These are phyloP conservation scores for Achlya flavicornis DNA, from an alignment of 2,888 invertebrate species.

Conservation along the genomic window DNA sequence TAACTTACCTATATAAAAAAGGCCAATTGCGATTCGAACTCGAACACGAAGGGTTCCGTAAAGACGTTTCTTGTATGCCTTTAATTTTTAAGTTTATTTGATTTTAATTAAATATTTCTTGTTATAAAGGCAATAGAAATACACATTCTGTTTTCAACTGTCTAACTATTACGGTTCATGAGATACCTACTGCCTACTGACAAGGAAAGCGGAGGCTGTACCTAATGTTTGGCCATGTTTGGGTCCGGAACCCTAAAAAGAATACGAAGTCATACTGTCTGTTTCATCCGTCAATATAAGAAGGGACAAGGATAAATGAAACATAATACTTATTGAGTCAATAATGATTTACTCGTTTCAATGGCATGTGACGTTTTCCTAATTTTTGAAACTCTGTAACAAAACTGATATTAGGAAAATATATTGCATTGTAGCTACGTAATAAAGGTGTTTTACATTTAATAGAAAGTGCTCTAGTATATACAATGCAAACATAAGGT, in stretches of 20 bases:
- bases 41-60: too few relatives aligned
- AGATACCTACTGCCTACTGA: too few relatives aligned
- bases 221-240: too few relatives aligned
- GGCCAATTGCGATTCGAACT: too few relatives aligned
- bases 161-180: too few relatives aligned
- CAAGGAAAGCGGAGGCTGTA: too few relatives aligned
- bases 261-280: not conserved
- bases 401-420: slow-evolving; percentile 31
- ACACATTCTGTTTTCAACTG: too few relatives aligned
- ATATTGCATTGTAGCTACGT: slow-evolving; percentile 41
- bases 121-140: too few relatives aligned
- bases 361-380: slow-evolving; percentile 45
- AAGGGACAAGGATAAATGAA: slow-evolving; percentile 21
- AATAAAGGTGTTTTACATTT: slow-evolving; percentile 29
- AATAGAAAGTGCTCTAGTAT: slow-evolving; percentile 30
- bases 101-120: too few relatives aligned
- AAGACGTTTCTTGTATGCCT: too few relatives aligned
- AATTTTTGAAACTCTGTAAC: slow-evolving; percentile 35
- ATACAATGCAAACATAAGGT: slow-evolving; percentile 43
- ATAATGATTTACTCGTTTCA: slow-evolving; percentile 51
- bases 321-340: slow-evolving; percentile 37
- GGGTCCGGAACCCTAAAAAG: not conserved
- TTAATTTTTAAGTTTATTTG: too few relatives aligned
- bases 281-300: not conserved
- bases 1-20: too few relatives aligned